phyloP scores from a whole-genome alignment of 2,888 invertebrate genomes.

The Ligdia adustata region DNA sequence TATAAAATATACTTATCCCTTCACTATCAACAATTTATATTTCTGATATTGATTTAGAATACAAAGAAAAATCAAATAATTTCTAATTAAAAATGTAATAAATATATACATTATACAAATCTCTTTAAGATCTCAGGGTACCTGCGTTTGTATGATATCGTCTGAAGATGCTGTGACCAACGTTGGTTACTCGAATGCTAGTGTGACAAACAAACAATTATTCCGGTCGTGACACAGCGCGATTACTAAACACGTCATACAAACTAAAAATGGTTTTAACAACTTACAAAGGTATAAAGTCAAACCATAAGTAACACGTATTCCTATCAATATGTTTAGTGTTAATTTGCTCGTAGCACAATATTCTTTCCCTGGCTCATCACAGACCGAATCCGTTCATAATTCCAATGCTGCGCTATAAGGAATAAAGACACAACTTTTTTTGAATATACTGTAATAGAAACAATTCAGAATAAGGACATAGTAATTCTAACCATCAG shows the following conservation, averaged over 20 bases:
- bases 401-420: no score
- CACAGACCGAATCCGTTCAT: conserved; percentile 71
- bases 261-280: conserved; percentile 77
- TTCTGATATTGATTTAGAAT: conserved; percentile 66
- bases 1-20: conserved; percentile 68
- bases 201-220: conserved; percentile 59
- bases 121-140: conserved; percentile 57
- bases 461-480: no score
- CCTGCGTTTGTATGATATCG: conserved; percentile 45
- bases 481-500: no score
- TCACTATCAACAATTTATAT: conserved; percentile 69
- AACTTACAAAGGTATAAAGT: conserved; percentile 78
- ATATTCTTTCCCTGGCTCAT: conserved; percentile 76
- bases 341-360: conserved; percentile 81
- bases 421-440: no score
- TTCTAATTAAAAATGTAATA: conserved; percentile 62
- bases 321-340: conserved; percentile 77
- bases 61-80: conserved; percentile 56
- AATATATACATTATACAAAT: conserved; percentile 51
- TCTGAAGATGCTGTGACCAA: conserved; percentile 47
- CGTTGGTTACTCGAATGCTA: conserved; percentile 52
- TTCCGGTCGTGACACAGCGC: conserved; percentile 69
- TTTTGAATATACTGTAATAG: no score
- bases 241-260: conserved; percentile 77
- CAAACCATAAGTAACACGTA: conserved; percentile 79